Evolutionary conservation across 2,113 vertebrate species (phyloP).

Genomic region (Platichthys flesus): DNA sequence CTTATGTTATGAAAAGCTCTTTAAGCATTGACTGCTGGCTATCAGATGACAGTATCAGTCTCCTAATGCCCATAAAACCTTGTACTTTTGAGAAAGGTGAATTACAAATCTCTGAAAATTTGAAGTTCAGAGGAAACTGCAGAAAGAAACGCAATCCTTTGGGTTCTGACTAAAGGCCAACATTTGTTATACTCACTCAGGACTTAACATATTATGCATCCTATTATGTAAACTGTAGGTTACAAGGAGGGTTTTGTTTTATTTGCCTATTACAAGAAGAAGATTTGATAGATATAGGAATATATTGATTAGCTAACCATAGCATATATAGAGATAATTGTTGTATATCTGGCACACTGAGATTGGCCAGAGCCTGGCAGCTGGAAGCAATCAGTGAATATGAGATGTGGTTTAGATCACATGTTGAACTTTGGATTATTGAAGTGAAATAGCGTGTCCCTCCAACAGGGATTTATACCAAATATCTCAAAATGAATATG

Average conservation of each 20-base stretch:
- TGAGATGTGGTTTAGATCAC: background rate
- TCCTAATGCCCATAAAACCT: background rate
- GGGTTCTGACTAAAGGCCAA: background rate
- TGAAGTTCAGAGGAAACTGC: background rate
- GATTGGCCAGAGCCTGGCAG: background rate
- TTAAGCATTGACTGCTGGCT: constrained; percentile 11
- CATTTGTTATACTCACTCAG: background rate
- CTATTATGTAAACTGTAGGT: background rate
- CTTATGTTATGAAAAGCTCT: constrained; percentile 26
- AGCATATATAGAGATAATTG: background rate
- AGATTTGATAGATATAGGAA: background rate
- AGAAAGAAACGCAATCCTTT: background rate
- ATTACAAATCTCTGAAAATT: background rate
- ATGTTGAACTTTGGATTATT: background rate
- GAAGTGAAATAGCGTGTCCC: background rate
- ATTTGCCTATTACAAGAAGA: background rate
- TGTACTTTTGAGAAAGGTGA: background rate
- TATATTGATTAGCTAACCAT: background rate
- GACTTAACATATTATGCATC: background rate
- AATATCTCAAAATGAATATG: background rate
- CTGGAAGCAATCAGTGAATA: background rate
- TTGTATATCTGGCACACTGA: background rate
- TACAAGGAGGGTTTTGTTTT: background rate
- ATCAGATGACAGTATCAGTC: background rate
- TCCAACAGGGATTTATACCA: background rate